Evolutionary conservation across 2,113 vertebrate species (phyloP).

Genomic region (Oryzias curvinotus): DNA sequence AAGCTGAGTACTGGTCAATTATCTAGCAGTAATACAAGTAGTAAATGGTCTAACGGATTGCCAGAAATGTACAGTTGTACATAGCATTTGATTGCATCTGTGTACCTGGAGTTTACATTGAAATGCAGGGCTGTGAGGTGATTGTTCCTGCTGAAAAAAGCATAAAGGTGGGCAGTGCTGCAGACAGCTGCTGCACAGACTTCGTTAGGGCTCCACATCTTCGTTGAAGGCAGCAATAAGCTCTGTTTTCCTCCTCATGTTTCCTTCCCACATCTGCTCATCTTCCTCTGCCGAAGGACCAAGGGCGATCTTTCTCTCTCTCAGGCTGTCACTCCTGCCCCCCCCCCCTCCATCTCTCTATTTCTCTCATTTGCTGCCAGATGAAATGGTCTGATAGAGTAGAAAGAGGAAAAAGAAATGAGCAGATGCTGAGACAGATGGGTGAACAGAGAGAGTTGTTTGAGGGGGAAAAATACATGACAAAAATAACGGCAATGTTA

Average conservation of each 20-base stretch:
- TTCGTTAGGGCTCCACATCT: slow-evolving; percentile 39
- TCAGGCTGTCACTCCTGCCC: slow-evolving; percentile 19
- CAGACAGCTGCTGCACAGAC: slow-evolving; percentile 47
- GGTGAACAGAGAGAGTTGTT: slow-evolving; percentile 40
- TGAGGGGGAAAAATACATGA: slow-evolving; percentile 8
- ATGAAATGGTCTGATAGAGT: slow-evolving; percentile 45
- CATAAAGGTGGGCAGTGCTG: neutral
- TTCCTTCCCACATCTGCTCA: slow-evolving; percentile 55
- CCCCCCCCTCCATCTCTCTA: slow-evolving; percentile 21
- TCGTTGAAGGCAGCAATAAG: slow-evolving; percentile 44
- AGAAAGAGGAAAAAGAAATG: slow-evolving; percentile 27
- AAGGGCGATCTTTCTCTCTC: slow-evolving; percentile 42
- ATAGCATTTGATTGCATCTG: neutral
- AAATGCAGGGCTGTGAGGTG: neutral
- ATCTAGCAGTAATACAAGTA: too few relatives aligned
- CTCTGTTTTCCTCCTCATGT: slow-evolving; percentile 36
- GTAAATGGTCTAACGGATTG: too few relatives aligned
- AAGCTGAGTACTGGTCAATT: too few relatives aligned
- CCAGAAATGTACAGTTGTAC: neutral
- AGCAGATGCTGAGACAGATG: slow-evolving; percentile 68
- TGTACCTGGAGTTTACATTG: neutral
- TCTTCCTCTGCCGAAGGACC: slow-evolving; percentile 37
- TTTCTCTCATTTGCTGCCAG: slow-evolving; percentile 57
- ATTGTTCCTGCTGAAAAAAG: neutral
- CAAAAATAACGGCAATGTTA: slow-evolving; percentile 20